Conservation (phyloP, 1,140 invertebrate species). For the Cephus cinctus region DNA sequence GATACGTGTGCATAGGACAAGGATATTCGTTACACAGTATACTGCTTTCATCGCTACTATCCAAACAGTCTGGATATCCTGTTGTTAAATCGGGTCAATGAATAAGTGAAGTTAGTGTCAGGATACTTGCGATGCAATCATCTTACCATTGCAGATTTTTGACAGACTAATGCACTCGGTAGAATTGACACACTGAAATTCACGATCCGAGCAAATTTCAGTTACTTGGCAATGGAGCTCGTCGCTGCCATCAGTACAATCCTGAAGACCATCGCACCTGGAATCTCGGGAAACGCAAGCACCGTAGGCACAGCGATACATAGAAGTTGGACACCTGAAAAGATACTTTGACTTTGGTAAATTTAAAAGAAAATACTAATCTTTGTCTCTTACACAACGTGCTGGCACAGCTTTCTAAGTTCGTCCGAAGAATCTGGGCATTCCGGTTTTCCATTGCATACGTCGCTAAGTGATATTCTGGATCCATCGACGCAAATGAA, state of each 20-base stretch:
- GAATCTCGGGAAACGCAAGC: slow-evolving; percentile 54
- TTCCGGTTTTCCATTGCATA: slow-evolving; percentile 74
- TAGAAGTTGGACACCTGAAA: slow-evolving; percentile 33
- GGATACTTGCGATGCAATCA: not conserved
- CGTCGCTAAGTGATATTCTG: slow-evolving; percentile 56
- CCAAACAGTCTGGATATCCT: slow-evolving; percentile 68
- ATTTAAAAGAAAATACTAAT: slow-evolving; percentile 2
- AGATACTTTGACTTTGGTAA: not conserved
- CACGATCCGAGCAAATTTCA: slow-evolving; percentile 24
- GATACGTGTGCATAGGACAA: slow-evolving; percentile 49
- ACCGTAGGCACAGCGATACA: slow-evolving; percentile 58
- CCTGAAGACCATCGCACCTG: slow-evolving; percentile 59
- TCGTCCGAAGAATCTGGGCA: slow-evolving; percentile 82
- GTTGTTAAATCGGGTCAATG: slow-evolving; percentile 58
- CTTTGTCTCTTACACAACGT: slow-evolving; percentile 29
- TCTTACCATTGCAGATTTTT: slow-evolving; percentile 44
- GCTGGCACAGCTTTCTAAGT: slow-evolving; percentile 32
- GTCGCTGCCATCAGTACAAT: slow-evolving; percentile 63
- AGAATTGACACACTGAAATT: slow-evolving; percentile 26
- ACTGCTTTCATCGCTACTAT: slow-evolving; percentile 62
- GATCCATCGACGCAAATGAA: slow-evolving; percentile 35
- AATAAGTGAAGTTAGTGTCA: slow-evolving; percentile 32
- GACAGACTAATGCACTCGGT: slow-evolving; percentile 29
- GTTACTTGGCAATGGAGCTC: slow-evolving; percentile 43
- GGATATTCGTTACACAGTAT: slow-evolving; percentile 36